Evolutionary conservation across 2,888 invertebrate genomes (phyloP).

Genomic region (Cephus spinipes): DNA sequence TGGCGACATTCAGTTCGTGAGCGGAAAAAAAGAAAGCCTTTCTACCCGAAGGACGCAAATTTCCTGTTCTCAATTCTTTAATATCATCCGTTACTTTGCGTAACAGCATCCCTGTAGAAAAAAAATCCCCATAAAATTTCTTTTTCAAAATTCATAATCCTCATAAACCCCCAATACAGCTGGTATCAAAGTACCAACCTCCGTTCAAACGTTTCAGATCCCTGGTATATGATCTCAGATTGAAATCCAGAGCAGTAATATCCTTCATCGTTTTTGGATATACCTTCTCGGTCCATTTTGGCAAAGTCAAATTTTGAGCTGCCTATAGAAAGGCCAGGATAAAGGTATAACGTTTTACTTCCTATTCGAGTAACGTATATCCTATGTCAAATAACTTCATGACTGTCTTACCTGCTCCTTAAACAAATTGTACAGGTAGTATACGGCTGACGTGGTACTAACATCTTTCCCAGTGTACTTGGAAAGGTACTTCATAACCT

Average conservation of each 20-base stretch:
- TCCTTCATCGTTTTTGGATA: constrained; percentile 61
- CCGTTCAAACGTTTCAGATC: constrained; percentile 63
- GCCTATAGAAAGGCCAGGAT: constrained; percentile 33
- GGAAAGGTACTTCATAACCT: constrained; percentile 63
- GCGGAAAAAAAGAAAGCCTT: constrained; percentile 55
- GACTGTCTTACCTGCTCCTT: constrained; percentile 58
- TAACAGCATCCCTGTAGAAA: constrained; percentile 45
- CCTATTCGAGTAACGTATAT: background rate
- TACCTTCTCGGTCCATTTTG: constrained; percentile 64
- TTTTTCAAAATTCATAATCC: background rate
- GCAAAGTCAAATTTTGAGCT: constrained; percentile 61
- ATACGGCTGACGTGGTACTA: constrained; percentile 51
- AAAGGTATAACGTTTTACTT: background rate
- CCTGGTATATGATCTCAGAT: constrained; percentile 58
- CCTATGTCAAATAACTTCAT: background rate
- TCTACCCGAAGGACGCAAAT: constrained; percentile 39
- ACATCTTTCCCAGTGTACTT: constrained; percentile 60
- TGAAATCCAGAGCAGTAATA: constrained; percentile 63
- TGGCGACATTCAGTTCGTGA: constrained; percentile 56
- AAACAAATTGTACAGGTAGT: constrained; percentile 62
- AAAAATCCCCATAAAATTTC: background rate
- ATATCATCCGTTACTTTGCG: constrained; percentile 54
- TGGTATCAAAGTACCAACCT: constrained; percentile 44
- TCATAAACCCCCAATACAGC: background rate
- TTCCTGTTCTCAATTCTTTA: constrained; percentile 36